Percentiles rank a stretch among this genome's conserved stretches.
These are phyloP conservation scores for Erynnis tages DNA, from an alignment of 2,888 invertebrate genomes.

Conservation along the genomic window DNA sequence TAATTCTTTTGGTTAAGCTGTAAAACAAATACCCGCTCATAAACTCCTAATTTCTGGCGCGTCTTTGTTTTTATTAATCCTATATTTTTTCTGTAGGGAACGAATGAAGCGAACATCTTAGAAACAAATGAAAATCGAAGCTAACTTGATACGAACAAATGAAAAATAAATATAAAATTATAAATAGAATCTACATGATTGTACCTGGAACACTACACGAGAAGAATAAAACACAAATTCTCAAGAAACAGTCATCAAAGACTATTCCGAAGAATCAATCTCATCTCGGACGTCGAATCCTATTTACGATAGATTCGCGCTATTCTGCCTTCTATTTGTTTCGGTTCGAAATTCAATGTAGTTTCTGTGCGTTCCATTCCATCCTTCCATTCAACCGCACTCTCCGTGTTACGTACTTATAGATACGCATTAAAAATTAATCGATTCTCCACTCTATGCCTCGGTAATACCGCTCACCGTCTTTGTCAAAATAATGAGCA, in stretches of 20 bases:
- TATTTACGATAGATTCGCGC: conserved; percentile 16
- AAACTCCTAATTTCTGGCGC: too few species aligned
- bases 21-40: too few species aligned
- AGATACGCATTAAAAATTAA: conserved; percentile 37
- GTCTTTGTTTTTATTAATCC: too few species aligned
- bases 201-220: conserved; percentile 1
- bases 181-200: not conserved
- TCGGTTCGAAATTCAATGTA: conserved; percentile 58
- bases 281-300: conserved; percentile 11
- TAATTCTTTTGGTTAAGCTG: too few species aligned
- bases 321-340: conserved; percentile 52
- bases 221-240: conserved; percentile 1
- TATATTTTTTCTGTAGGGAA: too few species aligned
- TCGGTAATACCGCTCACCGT: conserved; percentile 39
- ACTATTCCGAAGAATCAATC: conserved; percentile 24
- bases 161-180: too few species aligned
- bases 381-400: conserved; percentile 61
- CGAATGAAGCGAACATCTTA: too few species aligned
- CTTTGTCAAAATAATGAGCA: conserved; percentile 35
- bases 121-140: too few species aligned
- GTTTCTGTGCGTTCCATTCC: conserved; percentile 43
- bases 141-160: too few species aligned
- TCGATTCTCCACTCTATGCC: conserved; percentile 47
- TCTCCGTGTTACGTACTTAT: conserved; percentile 40
- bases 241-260: conserved; percentile 8